These are phyloP conservation scores for Myotis lucifugus DNA, from an alignment of 2,113 vertebrate genomes.

Conservation along the genomic window DNA sequence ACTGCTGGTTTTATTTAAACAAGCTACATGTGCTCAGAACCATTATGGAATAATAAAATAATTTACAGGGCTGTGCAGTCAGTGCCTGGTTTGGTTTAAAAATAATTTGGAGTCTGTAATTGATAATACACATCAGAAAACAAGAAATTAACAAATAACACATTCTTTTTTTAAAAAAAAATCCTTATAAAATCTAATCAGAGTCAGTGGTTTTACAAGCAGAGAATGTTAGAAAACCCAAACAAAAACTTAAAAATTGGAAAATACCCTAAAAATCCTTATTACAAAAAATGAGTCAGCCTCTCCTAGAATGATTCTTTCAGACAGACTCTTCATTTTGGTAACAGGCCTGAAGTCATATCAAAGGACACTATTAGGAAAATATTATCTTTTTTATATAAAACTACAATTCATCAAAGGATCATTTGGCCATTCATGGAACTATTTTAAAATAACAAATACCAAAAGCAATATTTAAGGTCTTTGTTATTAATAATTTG, in stretches of 20 bases:
- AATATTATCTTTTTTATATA: neutral
- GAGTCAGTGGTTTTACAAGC: neutral
- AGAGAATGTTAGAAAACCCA: constrained; percentile 39
- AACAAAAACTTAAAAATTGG: constrained; percentile 1
- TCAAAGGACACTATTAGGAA: constrained; percentile 38
- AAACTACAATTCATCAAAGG: constrained; percentile 39
- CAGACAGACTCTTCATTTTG: constrained; percentile 27
- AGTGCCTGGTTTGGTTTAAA: constrained; percentile 50
- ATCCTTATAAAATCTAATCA: neutral
- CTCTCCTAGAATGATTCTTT: constrained; percentile 44
- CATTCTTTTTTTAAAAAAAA: neutral
- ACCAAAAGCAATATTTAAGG: neutral
- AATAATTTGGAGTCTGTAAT: neutral
- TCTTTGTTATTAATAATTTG: constrained; percentile 40
- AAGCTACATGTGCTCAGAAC: neutral
- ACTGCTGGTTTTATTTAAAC: constrained; percentile 29
- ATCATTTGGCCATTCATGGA: neutral
- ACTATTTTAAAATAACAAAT: constrained; percentile 43
- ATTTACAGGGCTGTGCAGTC: neutral
- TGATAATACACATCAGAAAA: neutral
- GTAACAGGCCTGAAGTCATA: constrained; percentile 5
- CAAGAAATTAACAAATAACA: constrained; percentile 23
- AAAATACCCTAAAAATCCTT: constrained; percentile 35
- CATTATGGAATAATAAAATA: constrained; percentile 10
- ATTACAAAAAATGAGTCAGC: constrained; percentile 54